phyloP scores from a whole-genome alignment of 2,113 vertebrate species.

The Rhineura floridana region DNA sequence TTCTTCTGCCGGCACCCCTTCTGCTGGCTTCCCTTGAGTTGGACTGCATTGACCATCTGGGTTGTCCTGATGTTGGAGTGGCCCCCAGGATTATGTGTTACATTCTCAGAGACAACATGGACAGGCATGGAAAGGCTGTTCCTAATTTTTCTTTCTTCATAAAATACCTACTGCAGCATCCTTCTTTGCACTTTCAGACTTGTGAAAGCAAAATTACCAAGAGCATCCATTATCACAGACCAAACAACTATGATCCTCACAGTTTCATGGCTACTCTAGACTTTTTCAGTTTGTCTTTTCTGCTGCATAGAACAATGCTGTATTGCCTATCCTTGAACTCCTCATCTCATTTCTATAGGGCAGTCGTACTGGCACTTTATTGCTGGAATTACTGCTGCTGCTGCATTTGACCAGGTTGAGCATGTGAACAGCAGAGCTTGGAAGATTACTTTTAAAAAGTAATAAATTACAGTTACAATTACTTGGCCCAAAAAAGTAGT shows the following conservation, averaged over 20 bases:
- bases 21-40: no score
- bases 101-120: neutral
- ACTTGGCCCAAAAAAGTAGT: no score
- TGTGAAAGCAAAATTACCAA: neutral
- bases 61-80: neutral
- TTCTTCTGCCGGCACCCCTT: no score
- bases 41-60: neutral
- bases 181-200: neutral
- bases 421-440: neutral
- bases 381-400: neutral
- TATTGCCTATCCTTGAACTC: neutral
- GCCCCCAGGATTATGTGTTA: neutral
- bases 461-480: no score
- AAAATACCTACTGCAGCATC: neutral
- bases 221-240: neutral
- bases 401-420: neutral
- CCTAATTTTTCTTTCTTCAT: neutral
- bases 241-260: neutral
- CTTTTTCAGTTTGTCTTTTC: neutral
- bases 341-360: constrained; percentile 10
- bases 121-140: neutral
- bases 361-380: constrained; percentile 25
- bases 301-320: constrained; percentile 2
- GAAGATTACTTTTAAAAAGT: no score
- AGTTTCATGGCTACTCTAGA: constrained; percentile 21